phyloP scores from a whole-genome alignment of 1,140 invertebrate genomes.

The Meloidogyne hapla region DNA sequence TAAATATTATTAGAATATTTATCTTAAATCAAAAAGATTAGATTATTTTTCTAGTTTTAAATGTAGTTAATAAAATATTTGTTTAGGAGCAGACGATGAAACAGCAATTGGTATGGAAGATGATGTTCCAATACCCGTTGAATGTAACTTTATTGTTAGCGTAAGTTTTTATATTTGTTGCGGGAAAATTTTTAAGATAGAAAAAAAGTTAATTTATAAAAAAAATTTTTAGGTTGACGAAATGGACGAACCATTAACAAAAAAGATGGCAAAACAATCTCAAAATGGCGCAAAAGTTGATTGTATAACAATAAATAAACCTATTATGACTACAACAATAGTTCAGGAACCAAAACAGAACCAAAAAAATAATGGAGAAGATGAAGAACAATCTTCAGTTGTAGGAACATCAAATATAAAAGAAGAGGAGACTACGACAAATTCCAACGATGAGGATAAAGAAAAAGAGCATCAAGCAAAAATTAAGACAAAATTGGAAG shows the following conservation, averaged over 20 bases:
- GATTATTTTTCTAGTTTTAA: too few species aligned
- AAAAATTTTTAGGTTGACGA: constrained; percentile 10
- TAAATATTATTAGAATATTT: too few species aligned
- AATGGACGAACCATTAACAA: constrained; percentile 19
- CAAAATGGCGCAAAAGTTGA: background rate
- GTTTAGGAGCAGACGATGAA: constrained; percentile 17
- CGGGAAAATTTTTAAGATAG: background rate
- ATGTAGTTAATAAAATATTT: background rate
- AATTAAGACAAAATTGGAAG: background rate
- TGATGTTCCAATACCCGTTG: constrained; percentile 8
- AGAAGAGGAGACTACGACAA: background rate
- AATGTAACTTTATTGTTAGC: constrained; percentile 27
- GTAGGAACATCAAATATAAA: background rate
- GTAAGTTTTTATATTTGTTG: background rate
- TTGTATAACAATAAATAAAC: background rate
- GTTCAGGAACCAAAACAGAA: background rate
- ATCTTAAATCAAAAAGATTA: too few species aligned
- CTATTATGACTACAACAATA: background rate
- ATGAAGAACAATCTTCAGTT: background rate
- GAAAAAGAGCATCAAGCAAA: background rate
- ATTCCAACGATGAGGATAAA: background rate
- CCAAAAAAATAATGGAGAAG: too few species aligned
- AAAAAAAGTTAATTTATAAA: background rate
- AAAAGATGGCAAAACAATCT: background rate
- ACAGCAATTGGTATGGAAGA: background rate